Evolutionary conservation across 2,797 vertebrate genomes (phyloP).

Genomic region (Chiroxiphia lanceolata): DNA sequence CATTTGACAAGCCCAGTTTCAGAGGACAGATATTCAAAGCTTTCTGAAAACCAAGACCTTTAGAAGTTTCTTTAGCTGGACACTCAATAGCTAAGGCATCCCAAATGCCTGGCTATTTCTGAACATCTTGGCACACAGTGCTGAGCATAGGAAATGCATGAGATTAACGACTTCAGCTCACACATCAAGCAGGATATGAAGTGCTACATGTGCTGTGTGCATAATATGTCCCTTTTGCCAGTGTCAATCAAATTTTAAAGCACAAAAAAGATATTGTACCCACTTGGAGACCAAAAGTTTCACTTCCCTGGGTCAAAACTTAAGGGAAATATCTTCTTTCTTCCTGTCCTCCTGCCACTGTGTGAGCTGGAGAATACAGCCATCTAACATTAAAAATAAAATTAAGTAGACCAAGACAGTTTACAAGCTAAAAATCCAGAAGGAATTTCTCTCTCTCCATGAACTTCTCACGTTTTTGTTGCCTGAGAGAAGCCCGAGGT

Average conservation of each 20-base stretch:
- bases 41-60: slow-evolving; percentile 45
- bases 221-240: slow-evolving; percentile 37
- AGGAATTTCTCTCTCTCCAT: neutral
- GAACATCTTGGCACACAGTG: slow-evolving; percentile 38
- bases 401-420: neutral
- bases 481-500: neutral
- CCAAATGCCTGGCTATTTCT: slow-evolving; percentile 45
- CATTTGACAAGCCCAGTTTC: neutral
- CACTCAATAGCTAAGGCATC: slow-evolving; percentile 44
- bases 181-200: slow-evolving; percentile 23
- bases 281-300: neutral
- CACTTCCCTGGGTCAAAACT: neutral
- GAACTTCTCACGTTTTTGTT: neutral
- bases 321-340: neutral
- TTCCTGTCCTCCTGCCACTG: neutral
- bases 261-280: slow-evolving; percentile 23
- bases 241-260: slow-evolving; percentile 48
- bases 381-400: neutral
- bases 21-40: neutral
- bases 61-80: slow-evolving; percentile 24
- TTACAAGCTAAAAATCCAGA: neutral
- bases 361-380: neutral
- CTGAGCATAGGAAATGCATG: slow-evolving; percentile 39
- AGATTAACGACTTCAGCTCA: slow-evolving; percentile 47
- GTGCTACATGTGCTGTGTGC: slow-evolving; percentile 5